Base-by-base conservation (phyloP, 92 coral and sea anemone species). In the Phenganax stokvisi region DNA sequence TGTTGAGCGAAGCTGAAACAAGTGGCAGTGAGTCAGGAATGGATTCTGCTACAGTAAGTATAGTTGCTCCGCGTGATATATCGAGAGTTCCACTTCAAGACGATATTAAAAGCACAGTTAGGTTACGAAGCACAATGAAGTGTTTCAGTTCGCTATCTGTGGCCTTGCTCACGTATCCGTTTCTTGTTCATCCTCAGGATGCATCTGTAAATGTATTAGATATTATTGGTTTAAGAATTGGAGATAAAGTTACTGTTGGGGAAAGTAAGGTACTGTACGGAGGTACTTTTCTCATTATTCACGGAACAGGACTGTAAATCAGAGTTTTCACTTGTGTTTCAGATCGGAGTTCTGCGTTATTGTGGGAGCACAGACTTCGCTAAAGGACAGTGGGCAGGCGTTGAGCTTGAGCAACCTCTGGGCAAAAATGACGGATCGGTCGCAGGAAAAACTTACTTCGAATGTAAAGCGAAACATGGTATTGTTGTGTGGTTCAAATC, bases 321-420 rank as follows among this genome's bases (percentile, higher is more conserved):
- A 71, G 64, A 20, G 44, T 29, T 55, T 64, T 52, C 53, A 27
- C 16, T 3, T 87, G 61, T 27, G 10, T 59, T 73, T 15, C 73
- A 94, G 96, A 82, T 80, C 70, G 98, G 98, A 10, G 81, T 77
- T 65, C 86, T 94, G 73, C 97, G 97, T 37, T 94, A 88, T 75
- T 94, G 93, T 87, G 98, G 98, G n/a, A 64, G 85, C 62, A 94
- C 97, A 62, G 97, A 94, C 75, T 94, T 94, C 85, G 92, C 98
- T 37, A 84, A 97, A 59, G 98, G 98, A 78, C 97, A 90, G 84
- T 96, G 98, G 98, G 98, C 91, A 60, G 98, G 98, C 58, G 85
- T 96, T n/a, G 96, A 96, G 69, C 83, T 96, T 29, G 89, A 89
- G 16, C 87, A 88, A 51, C 92, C 97, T 13, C 85, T 89, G 15